Evolutionary conservation across 2,113 vertebrate genomes (phyloP).

Genomic region (Scomber scombrus): DNA sequence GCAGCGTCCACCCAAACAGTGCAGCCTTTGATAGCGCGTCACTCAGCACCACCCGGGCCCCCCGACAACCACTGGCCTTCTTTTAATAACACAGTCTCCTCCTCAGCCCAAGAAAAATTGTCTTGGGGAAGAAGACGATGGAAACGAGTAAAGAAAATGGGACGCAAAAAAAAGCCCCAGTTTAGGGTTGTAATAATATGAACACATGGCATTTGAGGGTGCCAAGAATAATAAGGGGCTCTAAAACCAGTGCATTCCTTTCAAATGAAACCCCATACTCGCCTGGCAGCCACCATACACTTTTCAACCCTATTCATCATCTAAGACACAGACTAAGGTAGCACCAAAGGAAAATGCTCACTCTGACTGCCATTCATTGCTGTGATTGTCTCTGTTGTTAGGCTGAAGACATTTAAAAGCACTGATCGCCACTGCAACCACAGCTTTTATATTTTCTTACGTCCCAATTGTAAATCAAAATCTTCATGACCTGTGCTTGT

Average conservation of each 20-base stretch:
- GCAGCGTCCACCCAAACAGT: slow-evolving; percentile 76
- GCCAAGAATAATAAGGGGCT: slow-evolving; percentile 87
- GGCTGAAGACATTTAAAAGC: not conserved
- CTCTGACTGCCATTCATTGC: not conserved
- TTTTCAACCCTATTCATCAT: slow-evolving; percentile 77
- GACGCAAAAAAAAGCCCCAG: slow-evolving; percentile 47
- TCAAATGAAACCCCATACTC: slow-evolving; percentile 81
- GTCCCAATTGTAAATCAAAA: not conserved
- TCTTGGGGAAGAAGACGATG: slow-evolving; percentile 63
- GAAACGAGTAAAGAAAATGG: slow-evolving; percentile 69
- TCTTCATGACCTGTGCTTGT: not conserved
- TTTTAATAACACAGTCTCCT: slow-evolving; percentile 75
- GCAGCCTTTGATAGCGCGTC: slow-evolving; percentile 79
- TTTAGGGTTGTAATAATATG: slow-evolving; percentile 78
- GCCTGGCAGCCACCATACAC: slow-evolving; percentile 75
- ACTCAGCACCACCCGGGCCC: slow-evolving; percentile 66
- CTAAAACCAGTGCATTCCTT: slow-evolving; percentile 82
- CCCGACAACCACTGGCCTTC: slow-evolving; percentile 67
- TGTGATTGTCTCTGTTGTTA: slow-evolving; percentile 6
- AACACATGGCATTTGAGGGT: slow-evolving; percentile 79
- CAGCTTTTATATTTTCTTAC: not conserved
- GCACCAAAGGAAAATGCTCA: slow-evolving; percentile 19
- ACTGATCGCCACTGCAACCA: not conserved
- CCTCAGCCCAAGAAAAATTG: slow-evolving; percentile 50
- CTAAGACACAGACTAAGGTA: slow-evolving; percentile 45